Conservation (phyloP, 2,113 vertebrate species). For the Sebastes schlegelii region DNA sequence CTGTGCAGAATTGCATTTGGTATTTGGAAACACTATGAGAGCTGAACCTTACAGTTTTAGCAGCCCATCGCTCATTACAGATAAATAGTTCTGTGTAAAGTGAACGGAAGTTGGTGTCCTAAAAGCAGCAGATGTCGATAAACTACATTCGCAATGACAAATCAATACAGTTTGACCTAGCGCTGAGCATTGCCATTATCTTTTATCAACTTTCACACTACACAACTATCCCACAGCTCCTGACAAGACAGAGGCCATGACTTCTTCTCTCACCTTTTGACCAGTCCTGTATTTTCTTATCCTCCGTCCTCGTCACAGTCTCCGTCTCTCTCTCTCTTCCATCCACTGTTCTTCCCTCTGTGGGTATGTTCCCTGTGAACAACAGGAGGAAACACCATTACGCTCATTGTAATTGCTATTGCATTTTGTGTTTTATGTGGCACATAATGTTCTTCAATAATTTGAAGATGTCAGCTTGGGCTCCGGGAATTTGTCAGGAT, state of each 20-base stretch:
- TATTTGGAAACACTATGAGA: not conserved
- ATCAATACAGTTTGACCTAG: not conserved
- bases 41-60: not conserved
- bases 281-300: slow-evolving; percentile 91
- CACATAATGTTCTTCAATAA: too few species aligned
- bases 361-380: slow-evolving; percentile 87
- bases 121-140: not conserved
- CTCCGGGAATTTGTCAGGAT: not conserved
- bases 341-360: slow-evolving; percentile 94
- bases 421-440: not conserved
- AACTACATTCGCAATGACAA: not conserved
- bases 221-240: not conserved
- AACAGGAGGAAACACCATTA: slow-evolving; percentile 15
- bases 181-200: not conserved
- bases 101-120: not conserved
- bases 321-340: slow-evolving; percentile 93
- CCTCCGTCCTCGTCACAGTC: slow-evolving; percentile 92
- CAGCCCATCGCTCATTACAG: not conserved
- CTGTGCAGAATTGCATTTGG: not conserved
- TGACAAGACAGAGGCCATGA: not conserved
- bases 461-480: not conserved
- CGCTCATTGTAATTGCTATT: not conserved
- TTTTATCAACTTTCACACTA: not conserved
- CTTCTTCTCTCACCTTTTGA: slow-evolving; percentile 87
- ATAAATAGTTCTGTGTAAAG: not conserved